Evolutionary conservation across 2,888 invertebrate species (phyloP).

Genomic region (Lasioglossum malachurum): DNA sequence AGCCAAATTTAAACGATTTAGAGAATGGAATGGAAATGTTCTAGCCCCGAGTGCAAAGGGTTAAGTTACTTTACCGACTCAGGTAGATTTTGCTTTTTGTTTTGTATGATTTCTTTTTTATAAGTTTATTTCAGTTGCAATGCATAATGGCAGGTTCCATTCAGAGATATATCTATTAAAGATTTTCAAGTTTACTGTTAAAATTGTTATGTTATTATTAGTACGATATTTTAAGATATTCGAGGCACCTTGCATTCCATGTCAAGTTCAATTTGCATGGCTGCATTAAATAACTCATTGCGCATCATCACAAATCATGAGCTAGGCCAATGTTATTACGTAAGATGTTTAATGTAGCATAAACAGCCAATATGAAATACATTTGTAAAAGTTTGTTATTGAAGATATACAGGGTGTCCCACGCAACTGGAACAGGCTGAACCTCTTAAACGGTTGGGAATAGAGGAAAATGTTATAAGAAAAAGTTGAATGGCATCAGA

Average conservation of each 20-base stretch:
- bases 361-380: slow-evolving; percentile 23
- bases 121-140: neutral
- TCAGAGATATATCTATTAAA: neutral
- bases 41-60: too few relatives aligned
- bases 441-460: too few relatives aligned
- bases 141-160: neutral
- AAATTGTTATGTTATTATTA: neutral
- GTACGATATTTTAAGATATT: slow-evolving; percentile 28
- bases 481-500: too few relatives aligned
- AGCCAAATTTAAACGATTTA: too few relatives aligned
- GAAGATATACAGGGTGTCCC: too few relatives aligned
- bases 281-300: slow-evolving; percentile 33
- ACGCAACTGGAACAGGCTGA: too few relatives aligned
- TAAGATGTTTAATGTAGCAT: neutral
- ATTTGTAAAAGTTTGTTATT: neutral
- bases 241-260: slow-evolving; percentile 45
- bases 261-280: slow-evolving; percentile 50
- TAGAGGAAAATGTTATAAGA: too few relatives aligned
- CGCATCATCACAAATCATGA: slow-evolving; percentile 25
- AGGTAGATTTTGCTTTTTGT: neutral
- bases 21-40: too few relatives aligned
- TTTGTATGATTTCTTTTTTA: neutral
- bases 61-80: neutral
- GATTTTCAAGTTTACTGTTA: neutral
- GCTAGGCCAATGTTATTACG: neutral